phyloP scores from a whole-genome alignment of 2,113 vertebrate genomes.

The Anhinga rufa region DNA sequence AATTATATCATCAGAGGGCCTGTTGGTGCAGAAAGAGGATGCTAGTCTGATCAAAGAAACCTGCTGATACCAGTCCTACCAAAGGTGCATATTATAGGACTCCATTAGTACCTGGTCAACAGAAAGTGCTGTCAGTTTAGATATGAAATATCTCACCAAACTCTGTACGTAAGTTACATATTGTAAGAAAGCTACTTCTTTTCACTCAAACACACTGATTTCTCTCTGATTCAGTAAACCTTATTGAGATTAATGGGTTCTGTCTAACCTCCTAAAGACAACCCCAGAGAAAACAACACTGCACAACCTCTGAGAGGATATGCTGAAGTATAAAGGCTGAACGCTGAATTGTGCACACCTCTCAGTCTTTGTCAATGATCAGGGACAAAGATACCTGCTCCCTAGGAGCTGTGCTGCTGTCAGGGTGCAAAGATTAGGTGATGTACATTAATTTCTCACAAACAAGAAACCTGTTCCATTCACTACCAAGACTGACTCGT shows the following conservation, averaged over 20 bases:
- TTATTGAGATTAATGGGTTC: background rate
- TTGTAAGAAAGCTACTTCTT: background rate
- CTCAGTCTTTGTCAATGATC: background rate
- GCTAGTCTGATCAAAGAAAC: background rate
- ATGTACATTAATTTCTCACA: background rate
- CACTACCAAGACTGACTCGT: background rate
- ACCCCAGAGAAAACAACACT: background rate
- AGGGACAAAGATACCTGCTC: background rate
- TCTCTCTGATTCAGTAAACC: background rate
- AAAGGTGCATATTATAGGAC: background rate
- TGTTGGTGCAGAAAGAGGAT: background rate
- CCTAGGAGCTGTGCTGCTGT: background rate
- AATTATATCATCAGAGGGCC: background rate
- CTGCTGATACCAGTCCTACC: background rate
- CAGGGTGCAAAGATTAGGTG: background rate
- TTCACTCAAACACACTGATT: background rate
- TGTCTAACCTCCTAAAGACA: background rate
- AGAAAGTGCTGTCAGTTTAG: background rate
- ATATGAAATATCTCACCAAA: background rate
- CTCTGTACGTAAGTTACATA: background rate
- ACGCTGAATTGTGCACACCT: background rate
- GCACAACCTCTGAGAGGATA: background rate
- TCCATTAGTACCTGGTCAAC: background rate
- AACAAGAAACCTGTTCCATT: background rate
- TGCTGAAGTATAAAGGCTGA: background rate